Evolutionary conservation across 2,113 vertebrate genomes (phyloP), one percentile per base, ranked within the genome.

Genomic region (Sphyrna mokarran): DNA sequence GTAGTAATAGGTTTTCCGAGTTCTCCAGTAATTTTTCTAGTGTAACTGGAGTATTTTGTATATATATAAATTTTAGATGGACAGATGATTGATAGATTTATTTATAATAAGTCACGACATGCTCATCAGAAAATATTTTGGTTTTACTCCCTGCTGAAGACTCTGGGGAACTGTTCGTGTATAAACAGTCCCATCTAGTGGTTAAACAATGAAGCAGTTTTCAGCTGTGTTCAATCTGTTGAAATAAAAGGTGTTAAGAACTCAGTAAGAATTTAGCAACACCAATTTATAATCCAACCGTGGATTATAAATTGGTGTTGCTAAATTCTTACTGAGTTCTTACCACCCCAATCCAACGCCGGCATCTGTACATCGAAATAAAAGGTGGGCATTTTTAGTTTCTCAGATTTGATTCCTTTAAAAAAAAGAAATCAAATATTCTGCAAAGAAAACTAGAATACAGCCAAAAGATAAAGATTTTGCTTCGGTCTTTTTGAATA

Each of bases 101-200:
- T 91, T 91, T n/a, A 1, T 66, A n/a, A 33, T 20, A n/a, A 91
- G 33, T 61, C 58, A 63, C 7, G 8, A 61, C 14, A 66, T 37
- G 6, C 33, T 68, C 61, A 8, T 37, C 16, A 63, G 29, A 63
- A 29, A 61, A 63, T 61, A 87, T 40, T 22, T 69, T 69, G 33
- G 18, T 23, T 43, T 94, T 68, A 66, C 63, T 40, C 26, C 66
- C 63, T 70, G 91, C 63, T 40, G 37, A 16, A 26, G n/a, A 66
- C 90, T 37, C 58, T 18, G 40, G n/a, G 20, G 91, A 70, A n/a
- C 5, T 94, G 91, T 20, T 26, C 14, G 37, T 94, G 91, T 69
- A 37, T 40, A 70, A 94, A 69, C 91, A 94, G 37, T 37, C 5
- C 66, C 91, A 94, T 69, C 91, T 94, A 70, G 61, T 94, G 66